A percentile compares a stretch with the other conserved stretches of the same genome.
Conservation (phyloP, 2,797 vertebrate genomes). For the Urosaurus nigricauda region DNA sequence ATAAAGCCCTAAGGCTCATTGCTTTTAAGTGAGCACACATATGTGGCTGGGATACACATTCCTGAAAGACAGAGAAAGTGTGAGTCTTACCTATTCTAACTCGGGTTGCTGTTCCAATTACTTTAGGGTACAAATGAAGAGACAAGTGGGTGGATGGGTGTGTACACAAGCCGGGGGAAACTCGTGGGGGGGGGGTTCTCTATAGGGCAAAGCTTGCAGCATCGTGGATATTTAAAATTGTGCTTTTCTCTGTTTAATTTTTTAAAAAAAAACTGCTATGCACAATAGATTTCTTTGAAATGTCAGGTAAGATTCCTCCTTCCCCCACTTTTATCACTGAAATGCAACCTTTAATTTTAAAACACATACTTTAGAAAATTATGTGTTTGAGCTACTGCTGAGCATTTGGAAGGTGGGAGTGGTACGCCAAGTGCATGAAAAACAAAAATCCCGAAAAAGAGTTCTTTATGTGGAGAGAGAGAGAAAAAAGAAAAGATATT, state of each 20-base stretch:
- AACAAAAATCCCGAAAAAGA: constrained; percentile 61
- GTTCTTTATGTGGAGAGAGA: constrained; percentile 62
- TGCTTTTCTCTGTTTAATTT: constrained; percentile 40
- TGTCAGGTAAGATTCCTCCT: constrained; percentile 55
- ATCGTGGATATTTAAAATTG: constrained; percentile 18
- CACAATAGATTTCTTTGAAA: constrained; percentile 36
- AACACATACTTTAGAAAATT: constrained; percentile 70
- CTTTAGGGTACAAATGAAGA: background rate
- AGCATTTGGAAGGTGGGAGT: constrained; percentile 66
- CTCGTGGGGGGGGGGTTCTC: background rate
- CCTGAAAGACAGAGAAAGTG: background rate
- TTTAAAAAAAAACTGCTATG: constrained; percentile 14
- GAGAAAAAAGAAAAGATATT: constrained; percentile 57
- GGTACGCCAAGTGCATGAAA: constrained; percentile 64
- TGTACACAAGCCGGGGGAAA: background rate
- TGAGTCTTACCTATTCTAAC: background rate
- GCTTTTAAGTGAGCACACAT: background rate
- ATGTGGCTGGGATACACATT: background rate
- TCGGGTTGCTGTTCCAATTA: background rate
- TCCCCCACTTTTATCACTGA: constrained; percentile 47
- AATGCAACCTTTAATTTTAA: constrained; percentile 68
- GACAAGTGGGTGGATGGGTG: background rate
- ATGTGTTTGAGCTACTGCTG: constrained; percentile 58
- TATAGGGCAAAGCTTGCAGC: background rate
- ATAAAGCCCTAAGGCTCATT: background rate